Conservation (phyloP, 1,140 invertebrate genomes). For the Pseudomyrmex sp. region DNA sequence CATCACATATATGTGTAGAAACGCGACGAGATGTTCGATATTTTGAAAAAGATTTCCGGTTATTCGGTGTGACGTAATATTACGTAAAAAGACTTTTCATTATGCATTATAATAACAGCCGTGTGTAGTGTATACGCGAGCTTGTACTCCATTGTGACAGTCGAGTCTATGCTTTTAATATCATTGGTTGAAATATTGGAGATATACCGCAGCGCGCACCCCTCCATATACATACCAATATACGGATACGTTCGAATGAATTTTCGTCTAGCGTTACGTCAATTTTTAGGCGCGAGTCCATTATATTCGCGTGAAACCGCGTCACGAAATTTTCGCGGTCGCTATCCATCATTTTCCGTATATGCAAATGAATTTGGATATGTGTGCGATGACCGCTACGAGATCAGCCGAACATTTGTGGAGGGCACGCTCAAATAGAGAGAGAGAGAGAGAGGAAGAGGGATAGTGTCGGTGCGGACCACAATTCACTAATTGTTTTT, state of each 20-base stretch:
- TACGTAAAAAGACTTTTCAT: slow-evolving; percentile 8
- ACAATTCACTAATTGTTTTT: slow-evolving; percentile 83
- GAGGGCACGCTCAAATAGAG: slow-evolving; percentile 62
- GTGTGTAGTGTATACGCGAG: not conserved
- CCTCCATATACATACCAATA: slow-evolving; percentile 49
- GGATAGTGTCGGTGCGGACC: slow-evolving; percentile 63
- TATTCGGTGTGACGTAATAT: slow-evolving; percentile 35
- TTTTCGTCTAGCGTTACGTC: slow-evolving; percentile 52
- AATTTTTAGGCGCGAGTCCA: slow-evolving; percentile 48
- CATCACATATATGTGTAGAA: not conserved
- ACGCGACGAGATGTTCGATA: slow-evolving; percentile 27
- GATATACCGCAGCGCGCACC: slow-evolving; percentile 9
- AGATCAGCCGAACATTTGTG: slow-evolving; percentile 65
- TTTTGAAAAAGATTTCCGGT: slow-evolving; percentile 15
- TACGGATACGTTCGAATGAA: slow-evolving; percentile 38
- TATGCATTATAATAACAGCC: slow-evolving; percentile 33
- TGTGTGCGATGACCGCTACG: slow-evolving; percentile 64
- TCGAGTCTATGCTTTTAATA: not conserved
- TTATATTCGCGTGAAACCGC: slow-evolving; percentile 50
- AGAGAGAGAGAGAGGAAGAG: too few species aligned
- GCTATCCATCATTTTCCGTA: slow-evolving; percentile 49
- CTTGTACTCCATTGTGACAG: not conserved
- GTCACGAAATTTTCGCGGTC: slow-evolving; percentile 59
- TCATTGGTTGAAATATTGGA: slow-evolving; percentile 34
- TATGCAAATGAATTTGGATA: slow-evolving; percentile 71